phyloP scores from a whole-genome alignment of 2,888 invertebrate species.

The Troilus luridus region DNA sequence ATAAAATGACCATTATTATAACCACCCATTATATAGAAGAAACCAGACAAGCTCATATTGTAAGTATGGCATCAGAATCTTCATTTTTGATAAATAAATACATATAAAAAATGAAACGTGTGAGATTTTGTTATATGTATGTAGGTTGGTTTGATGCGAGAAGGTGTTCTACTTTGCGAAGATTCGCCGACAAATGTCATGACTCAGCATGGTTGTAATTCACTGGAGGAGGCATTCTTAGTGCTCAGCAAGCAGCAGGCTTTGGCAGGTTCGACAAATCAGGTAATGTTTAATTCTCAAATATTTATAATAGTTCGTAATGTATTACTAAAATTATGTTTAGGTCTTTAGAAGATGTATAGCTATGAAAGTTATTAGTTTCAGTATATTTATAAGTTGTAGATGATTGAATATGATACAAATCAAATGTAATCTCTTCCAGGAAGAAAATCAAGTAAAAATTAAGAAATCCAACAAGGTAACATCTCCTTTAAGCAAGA shows the following conservation, averaged over 20 bases:
- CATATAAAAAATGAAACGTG: neutral
- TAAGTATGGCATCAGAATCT: slow-evolving; percentile 56
- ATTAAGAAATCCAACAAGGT: slow-evolving; percentile 42
- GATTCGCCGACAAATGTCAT: slow-evolving; percentile 70
- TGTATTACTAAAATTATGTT: neutral
- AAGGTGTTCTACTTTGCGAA: slow-evolving; percentile 71
- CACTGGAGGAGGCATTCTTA: slow-evolving; percentile 72
- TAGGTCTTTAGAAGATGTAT: neutral
- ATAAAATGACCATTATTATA: slow-evolving; percentile 70
- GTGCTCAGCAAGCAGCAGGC: slow-evolving; percentile 72
- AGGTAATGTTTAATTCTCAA: neutral
- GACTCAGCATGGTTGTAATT: slow-evolving; percentile 66
- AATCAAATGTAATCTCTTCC: neutral
- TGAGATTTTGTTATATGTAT: slow-evolving; percentile 38
- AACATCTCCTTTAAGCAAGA: slow-evolving; percentile 32
- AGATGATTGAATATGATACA: neutral
- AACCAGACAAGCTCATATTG: slow-evolving; percentile 67
- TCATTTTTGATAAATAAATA: neutral
- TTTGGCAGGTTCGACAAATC: slow-evolving; percentile 18
- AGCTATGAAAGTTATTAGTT: neutral
- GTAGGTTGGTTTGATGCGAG: slow-evolving; percentile 73
- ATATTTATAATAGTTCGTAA: neutral
- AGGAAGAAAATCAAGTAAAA: slow-evolving; percentile 20
- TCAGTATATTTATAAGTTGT: neutral
- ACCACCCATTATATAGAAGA: slow-evolving; percentile 75